Evolutionary conservation across 2,113 vertebrate genomes (phyloP).

Genomic region (Acrocephalus kingi): DNA sequence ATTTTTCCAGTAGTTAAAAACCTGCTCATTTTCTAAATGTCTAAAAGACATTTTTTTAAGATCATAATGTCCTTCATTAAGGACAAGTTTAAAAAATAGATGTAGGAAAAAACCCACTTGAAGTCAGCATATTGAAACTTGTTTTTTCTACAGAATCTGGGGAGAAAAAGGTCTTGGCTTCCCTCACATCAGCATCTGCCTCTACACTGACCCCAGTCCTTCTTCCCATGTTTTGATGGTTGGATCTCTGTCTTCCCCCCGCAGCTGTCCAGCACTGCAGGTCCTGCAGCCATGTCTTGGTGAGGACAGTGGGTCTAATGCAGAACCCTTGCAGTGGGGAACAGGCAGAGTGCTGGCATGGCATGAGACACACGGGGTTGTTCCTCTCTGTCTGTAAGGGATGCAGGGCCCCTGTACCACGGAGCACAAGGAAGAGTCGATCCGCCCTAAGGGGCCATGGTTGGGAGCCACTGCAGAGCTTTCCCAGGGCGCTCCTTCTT

Average conservation of each 20-base stretch:
- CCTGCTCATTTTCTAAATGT: background rate
- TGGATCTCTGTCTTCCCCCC: too few relatives aligned
- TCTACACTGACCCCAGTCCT: background rate
- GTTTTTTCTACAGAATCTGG: accelerated
- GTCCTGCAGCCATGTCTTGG: background rate
- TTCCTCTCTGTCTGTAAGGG: background rate
- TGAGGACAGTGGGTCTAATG: background rate
- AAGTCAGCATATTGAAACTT: accelerated
- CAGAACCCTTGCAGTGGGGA: background rate
- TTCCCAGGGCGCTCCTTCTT: background rate
- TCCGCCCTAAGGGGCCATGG: background rate
- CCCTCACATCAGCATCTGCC: too few relatives aligned
- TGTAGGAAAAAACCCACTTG: background rate
- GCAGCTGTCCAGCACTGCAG: background rate
- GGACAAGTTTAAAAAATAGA: background rate
- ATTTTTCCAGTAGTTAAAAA: background rate
- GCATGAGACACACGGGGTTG: accelerated
- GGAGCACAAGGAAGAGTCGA: accelerated
- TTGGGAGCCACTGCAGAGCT: background rate
- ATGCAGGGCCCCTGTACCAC: accelerated
- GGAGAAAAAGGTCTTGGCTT: background rate
- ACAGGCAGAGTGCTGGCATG: background rate
- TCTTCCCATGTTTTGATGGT: accelerated
- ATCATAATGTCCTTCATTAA: background rate
- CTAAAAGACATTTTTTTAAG: background rate